A percentile compares a stretch with the other conserved stretches of the same genome.
Evolutionary conservation across 2,797 vertebrate genomes (phyloP).

Genomic region (Agapornis canus): DNA sequence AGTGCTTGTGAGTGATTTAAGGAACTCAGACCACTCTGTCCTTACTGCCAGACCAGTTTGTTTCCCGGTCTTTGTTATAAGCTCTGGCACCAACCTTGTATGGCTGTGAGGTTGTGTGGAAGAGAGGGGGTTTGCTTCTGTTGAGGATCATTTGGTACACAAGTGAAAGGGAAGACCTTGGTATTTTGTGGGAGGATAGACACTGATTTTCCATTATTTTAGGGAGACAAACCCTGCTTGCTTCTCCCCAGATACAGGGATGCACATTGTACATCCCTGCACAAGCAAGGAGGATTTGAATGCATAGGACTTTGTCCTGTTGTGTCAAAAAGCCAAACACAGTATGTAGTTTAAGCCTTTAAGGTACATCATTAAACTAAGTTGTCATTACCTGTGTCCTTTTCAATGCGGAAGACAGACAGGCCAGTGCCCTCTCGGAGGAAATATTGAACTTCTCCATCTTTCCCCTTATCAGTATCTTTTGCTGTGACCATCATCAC

Average conservation of each 20-base stretch:
- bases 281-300: not conserved
- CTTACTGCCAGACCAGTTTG: not conserved
- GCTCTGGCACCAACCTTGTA: not conserved
- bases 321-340: not conserved
- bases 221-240: not conserved
- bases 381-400: slow-evolving; percentile 87
- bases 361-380: not conserved
- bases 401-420: slow-evolving; percentile 87
- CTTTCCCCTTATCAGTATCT: slow-evolving; percentile 87
- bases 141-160: not conserved
- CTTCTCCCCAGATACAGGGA: not conserved
- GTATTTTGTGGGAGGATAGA: not conserved
- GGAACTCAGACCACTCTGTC: not conserved
- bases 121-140: not conserved
- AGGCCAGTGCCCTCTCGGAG: slow-evolving; percentile 89
- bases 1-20: not conserved
- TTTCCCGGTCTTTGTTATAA: not conserved
- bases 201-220: not conserved
- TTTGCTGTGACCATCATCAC: slow-evolving; percentile 84
- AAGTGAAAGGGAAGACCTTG: not conserved
- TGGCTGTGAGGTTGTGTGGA: not conserved
- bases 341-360: not conserved
- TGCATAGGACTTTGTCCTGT: not conserved
- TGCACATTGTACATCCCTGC: not conserved
- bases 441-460: slow-evolving; percentile 89